These are phyloP conservation scores for Schizopygopsis malacanthus DNA, from an alignment of 2,797 vertebrate species.

Conservation along the genomic window DNA sequence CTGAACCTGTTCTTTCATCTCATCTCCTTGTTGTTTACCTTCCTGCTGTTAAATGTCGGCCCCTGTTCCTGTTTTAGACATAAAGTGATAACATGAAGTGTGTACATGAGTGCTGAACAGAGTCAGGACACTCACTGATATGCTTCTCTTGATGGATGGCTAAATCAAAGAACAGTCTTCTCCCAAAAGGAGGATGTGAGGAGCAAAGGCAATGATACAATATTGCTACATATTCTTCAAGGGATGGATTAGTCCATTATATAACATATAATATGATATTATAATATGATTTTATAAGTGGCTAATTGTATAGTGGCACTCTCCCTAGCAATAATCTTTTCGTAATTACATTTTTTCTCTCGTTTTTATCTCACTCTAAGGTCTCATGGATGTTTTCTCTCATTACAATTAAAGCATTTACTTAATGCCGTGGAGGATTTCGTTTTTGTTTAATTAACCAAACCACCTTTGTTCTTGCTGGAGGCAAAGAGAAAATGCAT, in stretches of 20 bases:
- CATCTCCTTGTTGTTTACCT: neutral
- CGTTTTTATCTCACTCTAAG: slow-evolving; percentile 20
- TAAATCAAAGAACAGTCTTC: slow-evolving; percentile 10
- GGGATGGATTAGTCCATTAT: slow-evolving; percentile 21
- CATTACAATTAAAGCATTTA: slow-evolving; percentile 50
- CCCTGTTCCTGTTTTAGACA: slow-evolving; percentile 3
- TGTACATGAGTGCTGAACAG: slow-evolving; percentile 3
- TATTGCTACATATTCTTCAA: slow-evolving; percentile 18
- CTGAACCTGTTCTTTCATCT: neutral
- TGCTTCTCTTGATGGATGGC: slow-evolving; percentile 21
- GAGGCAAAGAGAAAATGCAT: slow-evolving; percentile 46
- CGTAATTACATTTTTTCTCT: slow-evolving; percentile 31
- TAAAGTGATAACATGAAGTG: slow-evolving; percentile 16
- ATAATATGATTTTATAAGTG: slow-evolving; percentile 35
- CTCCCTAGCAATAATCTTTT: slow-evolving; percentile 41
- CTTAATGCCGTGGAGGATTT: slow-evolving; percentile 35
- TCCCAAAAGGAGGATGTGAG: slow-evolving; percentile 1
- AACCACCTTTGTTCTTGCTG: slow-evolving; percentile 35
- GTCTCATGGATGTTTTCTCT: slow-evolving; percentile 34
- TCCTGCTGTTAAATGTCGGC: slow-evolving; percentile 2
- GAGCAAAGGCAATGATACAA: slow-evolving; percentile 13
- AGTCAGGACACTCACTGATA: neutral
- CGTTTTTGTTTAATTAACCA: slow-evolving; percentile 52
- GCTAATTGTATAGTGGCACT: slow-evolving; percentile 30
- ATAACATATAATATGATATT: slow-evolving; percentile 29